These are phyloP conservation scores for Acromyrmex heyeri DNA, from an alignment of 1,140 invertebrate species.

Conservation along the genomic window DNA sequence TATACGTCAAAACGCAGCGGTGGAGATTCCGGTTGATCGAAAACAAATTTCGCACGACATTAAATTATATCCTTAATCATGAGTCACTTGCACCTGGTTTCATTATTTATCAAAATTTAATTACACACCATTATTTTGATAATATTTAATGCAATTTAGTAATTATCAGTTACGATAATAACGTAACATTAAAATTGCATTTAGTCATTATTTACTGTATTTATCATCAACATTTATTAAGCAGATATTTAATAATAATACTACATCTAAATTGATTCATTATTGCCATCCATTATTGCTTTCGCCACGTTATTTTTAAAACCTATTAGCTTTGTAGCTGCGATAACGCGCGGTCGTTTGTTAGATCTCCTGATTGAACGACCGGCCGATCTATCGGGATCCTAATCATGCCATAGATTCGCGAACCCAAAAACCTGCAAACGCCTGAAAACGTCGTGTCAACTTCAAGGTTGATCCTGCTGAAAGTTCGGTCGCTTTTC, in stretches of 20 bases:
- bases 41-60: background rate
- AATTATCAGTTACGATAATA: constrained; percentile 23
- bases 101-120: constrained; percentile 25
- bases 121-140: background rate
- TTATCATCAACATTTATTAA: constrained; percentile 17
- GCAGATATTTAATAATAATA: constrained; percentile 27
- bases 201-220: constrained; percentile 36
- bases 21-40: background rate
- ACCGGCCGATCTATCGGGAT: background rate
- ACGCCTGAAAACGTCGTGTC: constrained; percentile 5
- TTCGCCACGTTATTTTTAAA: constrained; percentile 13
- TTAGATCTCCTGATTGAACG: background rate
- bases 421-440: background rate
- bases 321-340: background rate
- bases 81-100: background rate
- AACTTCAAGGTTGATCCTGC: background rate
- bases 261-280: constrained; percentile 28
- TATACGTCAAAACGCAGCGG: background rate
- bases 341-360: background rate
- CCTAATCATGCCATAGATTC: background rate
- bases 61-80: constrained; percentile 22
- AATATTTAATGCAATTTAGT: constrained; percentile 34
- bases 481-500: constrained; percentile 35
- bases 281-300: constrained; percentile 16
- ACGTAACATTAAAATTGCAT: constrained; percentile 45